A percentile compares a stretch with the other conserved stretches of the same genome.
Conservation (phyloP, 2,797 vertebrate species). For the Enteromius fasciolatus region DNA sequence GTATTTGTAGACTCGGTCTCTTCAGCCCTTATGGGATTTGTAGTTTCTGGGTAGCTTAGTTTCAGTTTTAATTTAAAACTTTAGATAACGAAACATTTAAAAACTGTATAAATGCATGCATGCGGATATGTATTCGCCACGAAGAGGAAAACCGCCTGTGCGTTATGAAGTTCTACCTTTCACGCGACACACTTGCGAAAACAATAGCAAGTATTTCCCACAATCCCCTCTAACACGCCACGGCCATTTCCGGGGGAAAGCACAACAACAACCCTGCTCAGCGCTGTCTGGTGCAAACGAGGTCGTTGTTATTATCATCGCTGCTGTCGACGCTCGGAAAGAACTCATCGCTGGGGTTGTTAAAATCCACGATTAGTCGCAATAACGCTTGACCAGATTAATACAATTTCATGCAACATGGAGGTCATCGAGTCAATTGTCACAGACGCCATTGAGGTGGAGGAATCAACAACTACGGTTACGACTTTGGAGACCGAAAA, state of each 20-base stretch:
- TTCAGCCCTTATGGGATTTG: conserved; percentile 67
- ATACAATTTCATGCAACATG: conserved; percentile 60
- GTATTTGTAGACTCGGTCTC: conserved; percentile 60
- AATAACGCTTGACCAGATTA: background rate
- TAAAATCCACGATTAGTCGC: conserved; percentile 71
- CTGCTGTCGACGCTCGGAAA: conserved; percentile 60
- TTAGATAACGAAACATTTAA: background rate
- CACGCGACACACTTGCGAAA: background rate
- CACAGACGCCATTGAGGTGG: conserved; percentile 68
- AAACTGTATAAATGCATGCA: background rate
- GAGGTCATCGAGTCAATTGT: conserved; percentile 75
- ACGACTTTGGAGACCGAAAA: conserved; percentile 68
- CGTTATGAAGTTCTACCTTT: background rate
- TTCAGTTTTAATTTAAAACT: background rate
- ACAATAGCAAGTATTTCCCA: conserved; percentile 68
- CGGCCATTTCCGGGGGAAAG: conserved; percentile 8
- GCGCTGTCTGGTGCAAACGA: conserved; percentile 21
- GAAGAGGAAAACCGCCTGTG: background rate
- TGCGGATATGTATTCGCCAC: background rate
- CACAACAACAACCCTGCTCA: background rate
- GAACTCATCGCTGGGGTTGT: conserved; percentile 74
- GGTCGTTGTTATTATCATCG: conserved; percentile 74
- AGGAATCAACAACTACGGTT: conserved; percentile 67
- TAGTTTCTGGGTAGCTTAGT: conserved; percentile 62
- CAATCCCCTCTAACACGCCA: background rate